Evolutionary conservation across 35 echinoderm and acorn worm species (phyloP), one percentile per base, ranked within the genome.

Genomic region (Lytechinus variegatus): DNA sequence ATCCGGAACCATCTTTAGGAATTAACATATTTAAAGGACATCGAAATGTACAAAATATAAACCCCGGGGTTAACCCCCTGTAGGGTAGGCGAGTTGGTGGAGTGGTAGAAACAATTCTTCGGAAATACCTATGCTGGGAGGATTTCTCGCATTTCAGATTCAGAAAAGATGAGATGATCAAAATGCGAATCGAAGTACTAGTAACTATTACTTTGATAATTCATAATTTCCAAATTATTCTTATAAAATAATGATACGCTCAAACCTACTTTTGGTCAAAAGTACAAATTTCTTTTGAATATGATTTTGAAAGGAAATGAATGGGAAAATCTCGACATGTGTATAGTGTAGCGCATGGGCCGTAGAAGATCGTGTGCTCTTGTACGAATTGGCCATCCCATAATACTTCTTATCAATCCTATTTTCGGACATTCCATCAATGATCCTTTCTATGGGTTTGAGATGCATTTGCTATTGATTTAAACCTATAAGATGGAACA

Each of bases 371-470:
- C 92, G 92, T 93, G 55, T 93, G 53, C 29, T 54, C n/a, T 93
- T 93, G 92, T 55, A 93, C 61, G 86, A 95, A 96, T 54, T 87
- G 93, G 96, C 96, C 96, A 96, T 96, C 96, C 96, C 96, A 96
- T 96, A 96, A 96, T 96, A 96, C 87, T 96, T 94, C 95, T 61
- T 71, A 94, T 93, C 56, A 86, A 92, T 55, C 54, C 92, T 57
- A 55, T 55, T 96, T 96, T 95, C 87, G 96, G 96, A 94, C 95
- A 52, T 96, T 96, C 86, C 96, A 91, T 55, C 66, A 87, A 96
- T 89, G 56, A 92, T 60, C 51, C 86, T 89, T 87, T 86, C 92
- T 60, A 53, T 29, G 27, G 56, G 58, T 33, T n/a, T 92, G 27
- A 87, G 27, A 71, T 92, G 51, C 61, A 96, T 54, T 28, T 52